Percentiles rank a stretch among this genome's conserved stretches.
These are phyloP conservation scores for Ariopsis seemanni DNA, from an alignment of 2,113 vertebrate species.

Conservation along the genomic window DNA sequence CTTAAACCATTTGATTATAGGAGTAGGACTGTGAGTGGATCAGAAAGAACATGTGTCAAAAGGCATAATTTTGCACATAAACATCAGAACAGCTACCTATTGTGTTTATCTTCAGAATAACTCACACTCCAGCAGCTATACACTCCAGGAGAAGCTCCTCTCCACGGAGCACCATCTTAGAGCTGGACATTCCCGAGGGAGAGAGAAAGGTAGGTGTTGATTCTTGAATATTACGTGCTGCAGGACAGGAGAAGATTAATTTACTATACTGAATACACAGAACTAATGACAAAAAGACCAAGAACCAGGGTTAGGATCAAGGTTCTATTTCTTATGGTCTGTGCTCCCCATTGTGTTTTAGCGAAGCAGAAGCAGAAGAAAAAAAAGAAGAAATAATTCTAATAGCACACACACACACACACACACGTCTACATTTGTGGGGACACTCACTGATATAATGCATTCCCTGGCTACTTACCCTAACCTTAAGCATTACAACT, in stretches of 20 bases:
- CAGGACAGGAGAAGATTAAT: slow-evolving; percentile 44
- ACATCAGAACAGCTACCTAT: background rate
- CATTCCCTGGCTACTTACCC: no score
- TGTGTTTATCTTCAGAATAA: slow-evolving; percentile 58
- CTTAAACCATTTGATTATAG: slow-evolving; percentile 92
- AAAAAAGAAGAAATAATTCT: background rate
- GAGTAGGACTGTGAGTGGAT: slow-evolving; percentile 80
- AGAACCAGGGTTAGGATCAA: background rate
- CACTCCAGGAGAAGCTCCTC: slow-evolving; percentile 90
- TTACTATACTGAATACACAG: background rate
- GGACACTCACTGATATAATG: no score
- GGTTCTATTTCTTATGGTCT: background rate
- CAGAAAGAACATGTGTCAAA: background rate
- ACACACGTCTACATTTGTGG: background rate
- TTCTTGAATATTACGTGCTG: slow-evolving; percentile 86
- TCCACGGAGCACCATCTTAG: slow-evolving; percentile 91
- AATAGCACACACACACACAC: background rate
- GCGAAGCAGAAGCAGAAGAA: background rate
- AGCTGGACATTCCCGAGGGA: slow-evolving; percentile 83
- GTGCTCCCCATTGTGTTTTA: background rate
- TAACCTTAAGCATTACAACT: no score
- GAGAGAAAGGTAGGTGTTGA: slow-evolving; percentile 88
- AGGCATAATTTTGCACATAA: background rate
- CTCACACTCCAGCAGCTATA: slow-evolving; percentile 95
- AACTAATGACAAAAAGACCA: slow-evolving; percentile 25